Base-by-base conservation (phyloP, 2,888 invertebrate genomes). In the Chirona hameri region DNA sequence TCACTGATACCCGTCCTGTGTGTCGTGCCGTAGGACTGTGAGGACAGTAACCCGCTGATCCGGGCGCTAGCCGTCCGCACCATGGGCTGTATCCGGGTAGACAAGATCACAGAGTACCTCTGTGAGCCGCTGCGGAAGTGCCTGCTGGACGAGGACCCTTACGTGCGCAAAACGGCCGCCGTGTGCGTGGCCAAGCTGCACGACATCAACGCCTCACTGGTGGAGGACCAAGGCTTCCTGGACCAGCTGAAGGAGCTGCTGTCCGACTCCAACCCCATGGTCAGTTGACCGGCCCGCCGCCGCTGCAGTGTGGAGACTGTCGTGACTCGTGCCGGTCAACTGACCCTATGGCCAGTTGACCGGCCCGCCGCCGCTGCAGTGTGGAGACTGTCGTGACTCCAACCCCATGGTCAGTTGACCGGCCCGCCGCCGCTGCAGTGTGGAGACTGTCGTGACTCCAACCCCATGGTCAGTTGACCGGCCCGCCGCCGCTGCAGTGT, bases 191-290 rank as follows among this genome's bases (percentile, higher is more conserved):
- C 99, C 48, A 99, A 99, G 88, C 90, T 99, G 84, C 98, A 99
- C 88, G 99, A 99, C 88, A 99, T 99, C 87, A 93, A 93, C 87
- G 91, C 93, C 65, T 90, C 90, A 85, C 87, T 92, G 82, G 92
- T 92, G 29, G 92, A 93, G 87, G 94, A 94, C 86, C 95, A 99
- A 91, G 99, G 98, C 55, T 99, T 99, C 89, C 90, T 99, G 85
- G 99, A 99, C 88, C 96, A 98, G 87, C 89, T 99, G 48, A 97
- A 97, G 83, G 99, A 99, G 89, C 90, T 99, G 82, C 90, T 99
- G 69, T 98, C 98, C 81, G 99, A 99, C 89, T 99, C 99, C 0
- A 99, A 99, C 90, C 99, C 99, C 0, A 99, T 99, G 99, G 99
- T 92, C 87, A 84, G 85, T 84, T 29, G 21, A 12, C 65, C 9